phyloP scores from a whole-genome alignment of 1,140 invertebrate species.

The Schmidtea mediterranea region DNA sequence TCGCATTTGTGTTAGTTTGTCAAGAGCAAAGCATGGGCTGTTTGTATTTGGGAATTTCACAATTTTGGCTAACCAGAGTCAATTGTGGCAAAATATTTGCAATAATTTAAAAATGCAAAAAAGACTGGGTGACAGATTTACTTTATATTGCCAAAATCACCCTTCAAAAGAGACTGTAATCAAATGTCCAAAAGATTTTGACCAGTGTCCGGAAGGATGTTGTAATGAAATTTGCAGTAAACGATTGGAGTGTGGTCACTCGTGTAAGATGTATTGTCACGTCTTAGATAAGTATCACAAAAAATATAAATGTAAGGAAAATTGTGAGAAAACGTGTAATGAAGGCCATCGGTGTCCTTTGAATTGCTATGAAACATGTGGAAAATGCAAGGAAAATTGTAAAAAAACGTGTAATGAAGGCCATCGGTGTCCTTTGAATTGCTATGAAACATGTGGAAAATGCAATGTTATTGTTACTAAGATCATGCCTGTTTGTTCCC shows the following conservation, averaged over 20 bases:
- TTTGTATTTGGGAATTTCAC: slow-evolving; percentile 38
- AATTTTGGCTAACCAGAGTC: slow-evolving; percentile 21
- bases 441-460: slow-evolving; percentile 6
- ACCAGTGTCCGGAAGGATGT: slow-evolving; percentile 14
- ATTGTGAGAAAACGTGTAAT: slow-evolving; percentile 11
- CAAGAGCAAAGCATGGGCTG: slow-evolving; percentile 42
- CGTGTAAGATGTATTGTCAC: slow-evolving; percentile 11
- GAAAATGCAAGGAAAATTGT: slow-evolving; percentile 10
- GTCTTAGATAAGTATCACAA: slow-evolving; percentile 8
- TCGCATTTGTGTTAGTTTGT: slow-evolving; percentile 49
- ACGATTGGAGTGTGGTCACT: slow-evolving; percentile 13
- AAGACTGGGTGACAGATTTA: slow-evolving; percentile 6
- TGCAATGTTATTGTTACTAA: slow-evolving; percentile 10
- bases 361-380: slow-evolving; percentile 7
- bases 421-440: slow-evolving; percentile 9
- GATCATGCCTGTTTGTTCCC: slow-evolving; percentile 8
- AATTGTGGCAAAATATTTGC: slow-evolving; percentile 19
- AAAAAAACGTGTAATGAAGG: slow-evolving; percentile 10
- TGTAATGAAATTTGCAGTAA: slow-evolving; percentile 12
- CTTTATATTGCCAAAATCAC: slow-evolving; percentile 11
- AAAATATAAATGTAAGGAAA: slow-evolving; percentile 9
- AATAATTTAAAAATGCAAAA: slow-evolving; percentile 5
- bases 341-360: slow-evolving; percentile 9
- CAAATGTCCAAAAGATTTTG: slow-evolving; percentile 14
- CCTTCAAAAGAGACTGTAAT: slow-evolving; percentile 9